Evolutionary conservation across 2,888 invertebrate genomes (phyloP), one percentile per base, ranked within the genome.

Genomic region (Dynastes hyllus): DNA sequence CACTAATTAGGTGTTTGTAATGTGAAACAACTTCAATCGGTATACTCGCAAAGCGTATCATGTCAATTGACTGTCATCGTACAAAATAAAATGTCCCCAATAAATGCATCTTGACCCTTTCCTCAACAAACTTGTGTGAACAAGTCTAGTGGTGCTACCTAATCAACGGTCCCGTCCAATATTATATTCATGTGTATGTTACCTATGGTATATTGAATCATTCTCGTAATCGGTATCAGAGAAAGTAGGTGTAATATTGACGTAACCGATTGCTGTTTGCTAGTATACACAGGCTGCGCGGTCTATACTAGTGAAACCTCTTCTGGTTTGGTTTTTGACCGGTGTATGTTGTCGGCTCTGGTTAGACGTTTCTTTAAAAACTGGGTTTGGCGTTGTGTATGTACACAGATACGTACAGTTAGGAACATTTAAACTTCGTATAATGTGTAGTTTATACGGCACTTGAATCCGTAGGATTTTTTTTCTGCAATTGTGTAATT

Each of bases 191-290:
- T 45, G 45, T 45, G 2, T 45, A 11, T 11, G 45, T 45, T 37
- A 45, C 11, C 45, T 45, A 45, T 1, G 11, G 55, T 27, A 22
- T 58, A 67, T 51, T 76, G 67, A 67, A 51, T 76, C 73, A 75
- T 75, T 45, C 73, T 75, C 70, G 79, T 77, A 77, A 78, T 79
- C 77, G 73, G 79, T 79, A 81, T 79, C 67, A 79, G 82, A 83
- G 84, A 83, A 83, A 84, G 84, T 84, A 82, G 84, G 84, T 82
- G 82, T 83, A 83, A 82, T 80, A 76, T 83, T 84, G 84, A 83
- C 82, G 83, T 82, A 83, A 84, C 81, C 69, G 79, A 55, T 76
- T 70, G 76, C 79, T 55, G 67, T 77, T 61, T 61, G 61, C 69
- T 69, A 69, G 77, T 77, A 69, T 77, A 61, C 77, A 1, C 13